Evolutionary conservation across 2,888 invertebrate species (phyloP).

Genomic region (Apomyelois bistriatella): DNA sequence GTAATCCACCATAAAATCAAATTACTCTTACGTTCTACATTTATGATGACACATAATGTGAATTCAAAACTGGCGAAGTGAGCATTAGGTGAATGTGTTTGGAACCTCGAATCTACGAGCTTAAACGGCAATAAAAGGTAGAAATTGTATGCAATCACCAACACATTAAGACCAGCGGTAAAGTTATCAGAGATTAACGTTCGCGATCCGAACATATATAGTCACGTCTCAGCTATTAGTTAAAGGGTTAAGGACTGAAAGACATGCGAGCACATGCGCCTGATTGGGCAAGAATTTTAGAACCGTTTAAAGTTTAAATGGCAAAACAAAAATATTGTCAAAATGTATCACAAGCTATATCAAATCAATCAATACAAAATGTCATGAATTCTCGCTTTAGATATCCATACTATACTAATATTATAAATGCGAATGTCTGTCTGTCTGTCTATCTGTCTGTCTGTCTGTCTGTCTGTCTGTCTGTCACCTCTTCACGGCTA

Average conservation of each 20-base stretch:
- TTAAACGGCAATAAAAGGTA: slow-evolving; percentile 36
- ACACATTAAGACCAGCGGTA: slow-evolving; percentile 47
- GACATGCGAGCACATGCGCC: slow-evolving; percentile 50
- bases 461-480: too few relatives aligned
- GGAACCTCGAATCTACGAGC: slow-evolving; percentile 27
- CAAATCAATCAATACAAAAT: too few relatives aligned
- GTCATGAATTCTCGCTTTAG: too few relatives aligned
- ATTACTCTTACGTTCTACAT: neutral
- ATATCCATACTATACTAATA: too few relatives aligned
- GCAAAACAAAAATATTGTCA: too few relatives aligned
- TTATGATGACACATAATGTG: slow-evolving; percentile 7
- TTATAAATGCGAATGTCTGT: too few relatives aligned
- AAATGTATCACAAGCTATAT: too few relatives aligned
- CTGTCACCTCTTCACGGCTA: too few relatives aligned
- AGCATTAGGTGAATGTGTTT: slow-evolving; percentile 24
- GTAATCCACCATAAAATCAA: too few relatives aligned
- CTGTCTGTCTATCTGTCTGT: too few relatives aligned
- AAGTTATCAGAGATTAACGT: slow-evolving; percentile 49
- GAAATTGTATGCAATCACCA: slow-evolving; percentile 55
- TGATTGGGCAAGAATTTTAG: slow-evolving; percentile 14
- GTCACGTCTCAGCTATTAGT: slow-evolving; percentile 71
- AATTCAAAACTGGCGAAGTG: slow-evolving; percentile 26
- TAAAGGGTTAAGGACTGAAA: slow-evolving; percentile 52
- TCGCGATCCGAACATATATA: slow-evolving; percentile 55
- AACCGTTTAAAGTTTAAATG: too few relatives aligned